Percentiles rank a stretch among this genome's conserved stretches.
phyloP scores from a whole-genome alignment of 1,140 invertebrate species.

The Augochlora pura region DNA sequence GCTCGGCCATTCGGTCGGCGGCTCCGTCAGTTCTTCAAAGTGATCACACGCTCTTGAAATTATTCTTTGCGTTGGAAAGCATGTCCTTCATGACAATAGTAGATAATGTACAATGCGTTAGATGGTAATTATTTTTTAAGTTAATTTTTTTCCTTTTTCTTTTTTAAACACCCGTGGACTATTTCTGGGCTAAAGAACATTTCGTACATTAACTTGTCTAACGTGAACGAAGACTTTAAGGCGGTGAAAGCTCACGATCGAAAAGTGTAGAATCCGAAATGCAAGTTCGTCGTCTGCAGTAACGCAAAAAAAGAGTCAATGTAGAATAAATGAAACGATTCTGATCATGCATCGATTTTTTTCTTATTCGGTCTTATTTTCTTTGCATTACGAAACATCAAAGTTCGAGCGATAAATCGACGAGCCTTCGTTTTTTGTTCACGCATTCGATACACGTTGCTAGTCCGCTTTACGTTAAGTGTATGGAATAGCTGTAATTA shows the following conservation, averaged over 20 bases:
- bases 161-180: too few species aligned
- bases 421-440: not conserved
- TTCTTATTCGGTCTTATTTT: not conserved
- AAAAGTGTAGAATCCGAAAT: not conserved
- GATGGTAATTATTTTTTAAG: not conserved
- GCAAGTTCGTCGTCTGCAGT: not conserved
- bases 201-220: not conserved
- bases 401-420: too few species aligned
- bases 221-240: not conserved
- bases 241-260: not conserved
- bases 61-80: not conserved
- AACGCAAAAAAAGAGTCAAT: not conserved
- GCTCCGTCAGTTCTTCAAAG: not conserved
- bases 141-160: too few species aligned
- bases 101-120: not conserved
- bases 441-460: constrained; percentile 2
- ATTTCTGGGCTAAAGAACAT: not conserved
- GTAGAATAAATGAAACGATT: not conserved
- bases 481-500: not conserved
- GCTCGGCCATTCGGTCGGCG: not conserved
- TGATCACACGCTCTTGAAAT: not conserved
- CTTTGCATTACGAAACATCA: not conserved
- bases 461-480: constrained; percentile 4
- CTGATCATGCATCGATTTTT: not conserved
- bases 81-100: not conserved